Conservation (phyloP, 2,797 vertebrate species). For the Tangara arthus region DNA sequence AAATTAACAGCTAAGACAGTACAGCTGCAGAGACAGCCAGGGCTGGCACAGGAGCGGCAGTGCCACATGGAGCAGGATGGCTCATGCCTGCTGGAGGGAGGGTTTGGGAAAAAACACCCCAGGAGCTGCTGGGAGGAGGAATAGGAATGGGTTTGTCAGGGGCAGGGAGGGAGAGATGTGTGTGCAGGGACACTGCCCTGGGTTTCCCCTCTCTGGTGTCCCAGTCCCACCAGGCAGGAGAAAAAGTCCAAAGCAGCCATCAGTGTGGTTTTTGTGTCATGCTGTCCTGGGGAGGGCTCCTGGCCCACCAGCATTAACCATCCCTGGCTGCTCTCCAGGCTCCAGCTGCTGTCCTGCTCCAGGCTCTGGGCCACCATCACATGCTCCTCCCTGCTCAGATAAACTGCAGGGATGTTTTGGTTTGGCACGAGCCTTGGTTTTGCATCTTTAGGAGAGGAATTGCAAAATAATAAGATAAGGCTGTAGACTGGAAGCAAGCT, state of each 20-base stretch:
- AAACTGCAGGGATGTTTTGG: conserved; percentile 43
- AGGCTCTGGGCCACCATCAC: background rate
- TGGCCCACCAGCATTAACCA: background rate
- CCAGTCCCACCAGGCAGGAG: rapidly evolving
- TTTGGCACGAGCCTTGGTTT: conserved; percentile 43
- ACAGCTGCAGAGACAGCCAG: background rate
- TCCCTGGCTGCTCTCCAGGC: background rate
- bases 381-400: background rate
- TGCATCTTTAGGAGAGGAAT: conserved; percentile 31
- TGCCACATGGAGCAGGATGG: rapidly evolving
- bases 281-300: rapidly evolving
- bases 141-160: rapidly evolving
- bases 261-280: rapidly evolving
- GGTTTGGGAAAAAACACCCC: rapidly evolving
- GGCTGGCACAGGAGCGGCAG: background rate
- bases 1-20: conserved; percentile 39
- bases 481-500: background rate
- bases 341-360: background rate
- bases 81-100: rapidly evolving
- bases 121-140: background rate
- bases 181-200: background rate
- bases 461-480: conserved; percentile 55
- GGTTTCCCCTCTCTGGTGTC: background rate
- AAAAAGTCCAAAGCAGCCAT: background rate
- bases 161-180: background rate